Base-by-base conservation (phyloP, 2,888 invertebrate genomes). In the Drosophila kambysellisi region DNA sequence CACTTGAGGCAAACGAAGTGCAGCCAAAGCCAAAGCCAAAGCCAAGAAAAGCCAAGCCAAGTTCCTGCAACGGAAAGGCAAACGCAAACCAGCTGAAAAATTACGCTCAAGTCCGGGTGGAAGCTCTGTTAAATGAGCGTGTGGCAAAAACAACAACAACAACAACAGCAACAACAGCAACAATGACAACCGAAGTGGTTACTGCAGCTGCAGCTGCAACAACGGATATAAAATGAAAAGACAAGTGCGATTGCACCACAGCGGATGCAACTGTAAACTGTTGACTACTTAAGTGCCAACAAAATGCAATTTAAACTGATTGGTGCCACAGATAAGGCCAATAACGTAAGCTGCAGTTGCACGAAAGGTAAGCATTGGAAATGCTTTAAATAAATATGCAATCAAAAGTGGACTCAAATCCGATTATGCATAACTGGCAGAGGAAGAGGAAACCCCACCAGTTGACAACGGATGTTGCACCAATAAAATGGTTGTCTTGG, bases 91-190 rank as follows among this genome's bases (percentile, higher is more conserved):
- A 86, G 67, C 71, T 83, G 71, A 80, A 81, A 84, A 84, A 79
- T 78, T 74, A 88, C 79, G 74, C 74, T 72, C 70, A 80, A 54
- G 43, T 43, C 37, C n/a, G 29, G 30, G 59, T 52, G 53, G 56
- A 70, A 75, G 65, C 69, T 69, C 48, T 75, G 85, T 57, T 83
- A 84, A 84, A 88, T 83, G 83, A 83, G 89, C 81, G 69, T 88
- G 75, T 81, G 56, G 66, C 79, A 63, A 54, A 62, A 56, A n/a
- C n/a, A 32, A 12, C 56, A 48, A 5, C 48, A 63, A 54, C 64
- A 56, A n/a, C n/a, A 32, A 12, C 56, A 48, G 4, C 48, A 54
- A 2, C 69, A 70, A 11, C 41, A 63, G 32, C 15, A 32, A 20
- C 32, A 39, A 9, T n/a, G 37, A 39, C 25, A 51, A 11, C 35